These are phyloP conservation scores for Dermatophagoides farinae DNA, from an alignment of 1,140 invertebrate genomes.

Conservation along the genomic window DNA sequence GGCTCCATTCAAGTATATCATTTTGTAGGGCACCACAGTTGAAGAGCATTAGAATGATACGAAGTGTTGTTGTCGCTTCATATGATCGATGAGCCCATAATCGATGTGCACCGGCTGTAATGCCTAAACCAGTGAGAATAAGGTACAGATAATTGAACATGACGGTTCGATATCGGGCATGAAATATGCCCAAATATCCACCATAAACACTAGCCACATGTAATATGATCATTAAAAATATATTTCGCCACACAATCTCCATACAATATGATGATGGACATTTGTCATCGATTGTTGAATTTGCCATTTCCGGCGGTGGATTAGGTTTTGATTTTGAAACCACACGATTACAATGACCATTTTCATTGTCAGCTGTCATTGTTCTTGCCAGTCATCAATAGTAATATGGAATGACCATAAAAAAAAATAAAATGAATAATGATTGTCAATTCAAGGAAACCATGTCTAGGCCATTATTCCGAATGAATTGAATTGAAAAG, in stretches of 20 bases:
- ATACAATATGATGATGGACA: not conserved
- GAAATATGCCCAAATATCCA: not conserved
- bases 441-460: too few relatives aligned
- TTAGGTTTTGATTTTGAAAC: too few relatives aligned
- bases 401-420: too few relatives aligned
- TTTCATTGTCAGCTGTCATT: too few relatives aligned
- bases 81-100: slow-evolving; percentile 16
- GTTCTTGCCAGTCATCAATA: too few relatives aligned
- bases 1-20: slow-evolving; percentile 67
- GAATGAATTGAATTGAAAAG: too few relatives aligned
- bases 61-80: slow-evolving; percentile 11
- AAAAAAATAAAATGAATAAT: too few relatives aligned
- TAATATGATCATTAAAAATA: slow-evolving; percentile 55
- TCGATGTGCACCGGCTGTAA: slow-evolving; percentile 13
- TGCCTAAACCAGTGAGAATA: slow-evolving; percentile 19
- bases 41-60: slow-evolving; percentile 22
- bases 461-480: too few relatives aligned
- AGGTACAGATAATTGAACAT: not conserved
- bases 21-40: slow-evolving; percentile 47
- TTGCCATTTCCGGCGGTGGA: too few relatives aligned
- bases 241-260: slow-evolving; percentile 76
- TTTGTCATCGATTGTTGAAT: too few relatives aligned
- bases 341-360: too few relatives aligned
- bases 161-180: not conserved
- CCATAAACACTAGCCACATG: slow-evolving; percentile 35